A percentile compares a stretch with the other conserved stretches of the same genome.
These are phyloP conservation scores for Tinea semifulvella DNA, from an alignment of 2,888 invertebrate genomes.

Conservation along the genomic window DNA sequence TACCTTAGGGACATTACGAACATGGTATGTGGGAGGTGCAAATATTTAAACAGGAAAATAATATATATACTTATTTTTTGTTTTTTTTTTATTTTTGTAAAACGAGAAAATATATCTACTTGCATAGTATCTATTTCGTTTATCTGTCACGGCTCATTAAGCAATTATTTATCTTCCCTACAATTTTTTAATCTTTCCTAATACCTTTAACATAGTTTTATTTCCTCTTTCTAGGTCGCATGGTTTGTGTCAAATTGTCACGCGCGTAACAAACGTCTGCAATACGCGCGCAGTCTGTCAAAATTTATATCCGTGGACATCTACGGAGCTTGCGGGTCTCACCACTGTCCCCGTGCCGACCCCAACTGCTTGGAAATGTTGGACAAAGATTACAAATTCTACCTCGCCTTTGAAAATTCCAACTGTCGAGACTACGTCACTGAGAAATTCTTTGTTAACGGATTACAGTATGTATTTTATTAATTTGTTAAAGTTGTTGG, in stretches of 20 bases:
- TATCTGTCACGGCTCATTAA: too few relatives aligned
- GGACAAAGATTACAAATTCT: constrained; percentile 94
- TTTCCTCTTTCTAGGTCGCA: constrained; percentile 72
- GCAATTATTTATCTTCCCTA: too few relatives aligned
- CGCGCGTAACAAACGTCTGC: constrained; percentile 87
- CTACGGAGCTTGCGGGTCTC: constrained; percentile 88
- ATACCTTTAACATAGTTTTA: too few relatives aligned
- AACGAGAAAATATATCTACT: too few relatives aligned
- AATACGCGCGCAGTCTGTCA: constrained; percentile 85
- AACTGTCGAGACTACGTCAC: constrained; percentile 96
- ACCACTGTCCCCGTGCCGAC: constrained; percentile 84
- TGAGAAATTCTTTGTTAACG: constrained; percentile 97
- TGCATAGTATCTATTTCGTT: too few relatives aligned
- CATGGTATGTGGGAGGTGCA: too few relatives aligned
- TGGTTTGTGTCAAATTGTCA: constrained; percentile 99
- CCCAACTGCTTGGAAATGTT: constrained; percentile 90
- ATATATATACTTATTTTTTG: too few relatives aligned
- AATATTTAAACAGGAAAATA: too few relatives aligned
- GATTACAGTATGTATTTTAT: constrained; percentile 74
- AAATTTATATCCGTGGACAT: constrained; percentile 91
- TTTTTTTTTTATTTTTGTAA: too few relatives aligned
- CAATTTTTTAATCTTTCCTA: too few relatives aligned
- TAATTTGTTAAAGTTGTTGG: neutral
- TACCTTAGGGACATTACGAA: too few relatives aligned
- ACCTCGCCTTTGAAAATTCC: constrained; percentile 96